Percentiles rank a stretch among this genome's conserved stretches.
phyloP scores from a whole-genome alignment of 2,113 vertebrate genomes.

The Cyphomyrus discorhynchus region DNA sequence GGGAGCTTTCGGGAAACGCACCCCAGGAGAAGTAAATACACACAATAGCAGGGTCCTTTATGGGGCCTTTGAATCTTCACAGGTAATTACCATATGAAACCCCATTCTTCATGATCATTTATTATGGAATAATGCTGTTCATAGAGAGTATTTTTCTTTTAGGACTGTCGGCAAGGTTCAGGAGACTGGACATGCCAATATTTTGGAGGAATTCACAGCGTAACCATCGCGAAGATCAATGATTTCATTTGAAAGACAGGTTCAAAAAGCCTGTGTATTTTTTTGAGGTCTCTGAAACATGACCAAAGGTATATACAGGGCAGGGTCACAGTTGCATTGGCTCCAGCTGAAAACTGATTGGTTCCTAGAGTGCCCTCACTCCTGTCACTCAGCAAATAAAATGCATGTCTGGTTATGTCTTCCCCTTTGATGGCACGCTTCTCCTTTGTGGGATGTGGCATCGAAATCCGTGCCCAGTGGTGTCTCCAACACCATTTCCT shows the following conservation, averaged over 20 bases:
- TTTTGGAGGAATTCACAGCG: background rate
- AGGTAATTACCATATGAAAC: background rate
- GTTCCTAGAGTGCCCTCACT: background rate
- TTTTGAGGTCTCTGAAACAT: background rate
- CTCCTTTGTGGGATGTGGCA: background rate
- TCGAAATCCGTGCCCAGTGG: background rate
- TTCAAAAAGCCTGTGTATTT: background rate
- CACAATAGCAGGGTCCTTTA: background rate
- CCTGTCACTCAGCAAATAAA: background rate
- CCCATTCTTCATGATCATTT: background rate
- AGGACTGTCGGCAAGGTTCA: background rate
- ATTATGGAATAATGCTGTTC: constrained; percentile 7
- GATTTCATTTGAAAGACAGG: background rate
- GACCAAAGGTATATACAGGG: background rate
- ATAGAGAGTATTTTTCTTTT: background rate
- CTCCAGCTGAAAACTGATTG: background rate
- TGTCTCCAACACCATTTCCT: background rate
- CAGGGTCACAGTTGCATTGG: background rate
- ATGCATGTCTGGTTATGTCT: background rate
- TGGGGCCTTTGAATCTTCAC: background rate
- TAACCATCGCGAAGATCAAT: background rate
- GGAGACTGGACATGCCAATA: background rate
- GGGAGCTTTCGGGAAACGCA: no score
- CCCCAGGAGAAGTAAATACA: background rate
- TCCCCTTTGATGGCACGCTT: background rate